Percentiles rank a stretch among this genome's conserved stretches.
Conservation (phyloP, 2,888 invertebrate genomes). For the Dysmachus trigonus region DNA sequence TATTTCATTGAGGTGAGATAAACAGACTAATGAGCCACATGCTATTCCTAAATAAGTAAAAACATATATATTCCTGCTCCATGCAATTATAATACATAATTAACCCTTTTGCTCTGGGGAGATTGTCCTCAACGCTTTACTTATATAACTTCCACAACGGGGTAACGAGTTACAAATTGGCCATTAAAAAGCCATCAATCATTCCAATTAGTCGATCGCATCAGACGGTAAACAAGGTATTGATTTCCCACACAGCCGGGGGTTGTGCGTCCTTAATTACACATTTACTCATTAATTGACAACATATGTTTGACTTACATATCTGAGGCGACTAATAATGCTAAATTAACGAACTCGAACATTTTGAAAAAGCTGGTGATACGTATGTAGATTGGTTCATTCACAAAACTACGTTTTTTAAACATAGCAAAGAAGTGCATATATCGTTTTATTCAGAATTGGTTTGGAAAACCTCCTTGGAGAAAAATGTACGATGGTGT, state of each 20-base stretch:
- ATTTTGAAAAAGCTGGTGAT: background rate
- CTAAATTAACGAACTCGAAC: background rate
- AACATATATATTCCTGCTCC: background rate
- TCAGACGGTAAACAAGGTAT: background rate
- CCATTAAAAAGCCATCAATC: slow-evolving; percentile 26
- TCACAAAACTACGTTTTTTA: no score
- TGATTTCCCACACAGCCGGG: background rate
- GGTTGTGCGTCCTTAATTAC: background rate
- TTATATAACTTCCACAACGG: background rate
- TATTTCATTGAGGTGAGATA: background rate
- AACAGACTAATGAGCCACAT: background rate
- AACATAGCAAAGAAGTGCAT: no score
- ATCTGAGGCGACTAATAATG: background rate
- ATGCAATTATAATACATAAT: background rate
- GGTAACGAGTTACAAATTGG: slow-evolving; percentile 12
- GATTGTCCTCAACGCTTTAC: background rate
- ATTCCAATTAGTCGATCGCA: slow-evolving; percentile 1
- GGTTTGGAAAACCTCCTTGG: no score
- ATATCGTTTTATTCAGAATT: no score
- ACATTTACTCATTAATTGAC: background rate
- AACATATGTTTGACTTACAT: background rate
- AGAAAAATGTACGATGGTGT: no score
- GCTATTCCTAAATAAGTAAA: background rate
- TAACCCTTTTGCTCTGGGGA: background rate
- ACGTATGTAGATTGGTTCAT: no score